Base-by-base conservation (phyloP, 2,888 invertebrate genomes). In the Apodemia zela region DNA sequence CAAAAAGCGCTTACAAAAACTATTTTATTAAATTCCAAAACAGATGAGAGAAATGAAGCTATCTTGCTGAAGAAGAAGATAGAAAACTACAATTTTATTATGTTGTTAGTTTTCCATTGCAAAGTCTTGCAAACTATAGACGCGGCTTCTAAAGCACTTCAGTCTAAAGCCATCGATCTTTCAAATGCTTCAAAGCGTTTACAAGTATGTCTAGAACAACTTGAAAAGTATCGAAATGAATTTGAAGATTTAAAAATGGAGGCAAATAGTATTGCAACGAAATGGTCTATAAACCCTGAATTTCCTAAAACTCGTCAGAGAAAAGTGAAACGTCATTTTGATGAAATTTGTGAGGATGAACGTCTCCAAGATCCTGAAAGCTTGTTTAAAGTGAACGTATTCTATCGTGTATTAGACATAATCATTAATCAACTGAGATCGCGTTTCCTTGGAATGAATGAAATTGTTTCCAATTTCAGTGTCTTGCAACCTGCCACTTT, bases 21-120 rank as follows among this genome's bases (percentile, higher is more conserved):
- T 65, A 68, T 69, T 68, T 65, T 67, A 63, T 68, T 69, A 65
- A 69, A 63, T 69, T 66, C 60, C 63, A 70, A 70, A 70, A 62
- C 67, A 69, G 65, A 68, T 69, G 65, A 67, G 63, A 71, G 64
- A 67, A 69, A 67, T 70, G 67, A 69, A 69, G 67, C 68, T 68
- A 57, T 67, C 62, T 68, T 63, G 65, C 67, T 71, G 61, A 69
- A 69, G 57, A 70, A 68, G 66, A 67, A 68, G 67, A 64, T 67
- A 51, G 68, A 70, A 66, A 68, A 66, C 66, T 69, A 67, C 66
- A 63, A 68, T 62, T 69, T 69, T 68, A 65, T 66, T 63, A 65
- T 68, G 64, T 67, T 68, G 61, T 63, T 70, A 42, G 67, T 67
- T 67, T 68, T 68, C 63, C 68, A 70, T 66, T 68, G 67, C 62